These are phyloP conservation scores for Trematocara caparti DNA, from an alignment of 2,797 vertebrate genomes.

Conservation along the genomic window DNA sequence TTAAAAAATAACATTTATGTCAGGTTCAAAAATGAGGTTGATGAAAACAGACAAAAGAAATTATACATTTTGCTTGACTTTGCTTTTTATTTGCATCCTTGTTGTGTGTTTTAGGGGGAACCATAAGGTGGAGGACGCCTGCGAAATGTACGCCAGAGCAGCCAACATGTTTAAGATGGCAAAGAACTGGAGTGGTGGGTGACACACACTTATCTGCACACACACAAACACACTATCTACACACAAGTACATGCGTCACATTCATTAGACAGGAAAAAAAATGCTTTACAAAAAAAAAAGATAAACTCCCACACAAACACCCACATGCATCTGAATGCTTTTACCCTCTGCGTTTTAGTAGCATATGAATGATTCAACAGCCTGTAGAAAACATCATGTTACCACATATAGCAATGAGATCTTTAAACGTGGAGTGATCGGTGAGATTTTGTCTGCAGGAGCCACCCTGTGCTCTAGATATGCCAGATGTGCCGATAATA, in stretches of 20 bases:
- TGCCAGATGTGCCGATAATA: conserved; percentile 19
- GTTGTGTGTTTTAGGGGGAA: conserved; percentile 81
- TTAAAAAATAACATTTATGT: not conserved
- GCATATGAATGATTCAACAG: not conserved
- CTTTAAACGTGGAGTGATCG: not conserved
- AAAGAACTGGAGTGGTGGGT: conserved; percentile 97
- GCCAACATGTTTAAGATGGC: conserved; percentile 99
- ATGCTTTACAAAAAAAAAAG: not conserved
- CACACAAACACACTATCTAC: not conserved
- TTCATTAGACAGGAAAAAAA: not conserved
- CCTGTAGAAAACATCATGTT: not conserved
- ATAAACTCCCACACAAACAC: not conserved
- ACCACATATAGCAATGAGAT: not conserved
- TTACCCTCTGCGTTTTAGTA: not conserved
- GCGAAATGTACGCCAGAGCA: conserved; percentile 96
- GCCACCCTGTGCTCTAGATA: not conserved
- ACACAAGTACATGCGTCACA: not conserved
- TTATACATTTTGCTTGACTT: rapidly evolving
- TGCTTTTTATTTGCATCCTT: not conserved
- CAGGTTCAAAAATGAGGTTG: not conserved
- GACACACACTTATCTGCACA: not conserved
- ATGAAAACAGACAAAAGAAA: too few species aligned
- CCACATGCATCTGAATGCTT: not conserved
- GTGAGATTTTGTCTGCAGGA: not conserved
- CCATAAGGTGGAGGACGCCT: conserved; percentile 94